Percentiles rank a stretch among this genome's conserved stretches.
Conservation (phyloP, 1,140 invertebrate genomes). For the Heliconius himera region DNA sequence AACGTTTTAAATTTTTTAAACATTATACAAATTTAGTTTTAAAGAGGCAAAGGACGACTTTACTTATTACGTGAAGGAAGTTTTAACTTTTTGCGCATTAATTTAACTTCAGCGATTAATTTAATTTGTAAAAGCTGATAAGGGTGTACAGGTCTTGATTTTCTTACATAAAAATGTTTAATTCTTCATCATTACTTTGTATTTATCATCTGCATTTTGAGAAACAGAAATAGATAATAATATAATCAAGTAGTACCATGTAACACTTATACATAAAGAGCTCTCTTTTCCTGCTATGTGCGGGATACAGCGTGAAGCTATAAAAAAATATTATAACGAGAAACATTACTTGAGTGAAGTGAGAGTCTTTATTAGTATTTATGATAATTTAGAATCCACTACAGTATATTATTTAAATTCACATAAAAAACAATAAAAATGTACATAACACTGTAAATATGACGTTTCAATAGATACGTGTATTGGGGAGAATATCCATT, state of each 20-base stretch:
- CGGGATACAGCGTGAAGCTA: too few relatives aligned
- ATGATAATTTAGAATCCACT: background rate
- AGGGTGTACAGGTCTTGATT: too few relatives aligned
- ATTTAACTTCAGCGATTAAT: background rate
- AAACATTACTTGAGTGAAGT: too few relatives aligned
- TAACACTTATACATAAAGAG: too few relatives aligned
- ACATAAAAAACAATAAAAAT: background rate
- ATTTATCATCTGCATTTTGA: too few relatives aligned
- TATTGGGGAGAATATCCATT: conserved; percentile 99
- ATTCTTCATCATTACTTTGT: too few relatives aligned
- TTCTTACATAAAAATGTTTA: too few relatives aligned
- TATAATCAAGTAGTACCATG: too few relatives aligned
- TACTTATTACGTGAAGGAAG: background rate
- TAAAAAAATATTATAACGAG: too few relatives aligned
- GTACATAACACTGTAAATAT: background rate
- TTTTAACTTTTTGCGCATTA: conserved; percentile 5
- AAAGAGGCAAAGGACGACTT: background rate
- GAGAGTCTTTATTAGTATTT: too few relatives aligned
- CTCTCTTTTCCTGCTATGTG: too few relatives aligned
- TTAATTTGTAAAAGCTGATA: background rate
- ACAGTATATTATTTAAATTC: background rate
- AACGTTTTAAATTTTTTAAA: background rate
- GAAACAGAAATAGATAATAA: too few relatives aligned
- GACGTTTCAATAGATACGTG: conserved; percentile 87
- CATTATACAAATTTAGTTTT: background rate